A percentile compares a stretch with the other conserved stretches of the same genome.
Evolutionary conservation across 1,140 invertebrate genomes (phyloP).

Genomic region (Penaeus chinensis): DNA sequence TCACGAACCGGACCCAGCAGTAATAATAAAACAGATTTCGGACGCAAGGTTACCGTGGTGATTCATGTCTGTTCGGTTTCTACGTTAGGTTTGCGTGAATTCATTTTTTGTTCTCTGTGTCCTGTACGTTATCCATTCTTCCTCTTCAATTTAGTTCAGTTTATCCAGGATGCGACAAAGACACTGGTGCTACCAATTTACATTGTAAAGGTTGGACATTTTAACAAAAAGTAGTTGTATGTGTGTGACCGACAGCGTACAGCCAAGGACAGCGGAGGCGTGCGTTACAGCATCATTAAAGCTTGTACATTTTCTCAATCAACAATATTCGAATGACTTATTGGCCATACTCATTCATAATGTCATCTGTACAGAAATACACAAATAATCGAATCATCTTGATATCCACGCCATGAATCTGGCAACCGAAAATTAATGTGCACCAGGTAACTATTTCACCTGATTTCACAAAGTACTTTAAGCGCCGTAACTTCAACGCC

Average conservation of each 20-base stretch:
- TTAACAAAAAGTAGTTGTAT: conserved; percentile 56
- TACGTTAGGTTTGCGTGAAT: too few species aligned
- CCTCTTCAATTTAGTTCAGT: conserved; percentile 14
- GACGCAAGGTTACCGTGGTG: neutral
- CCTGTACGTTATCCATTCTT: neutral
- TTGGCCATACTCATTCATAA: neutral
- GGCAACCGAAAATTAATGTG: too few species aligned
- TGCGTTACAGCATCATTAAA: conserved; percentile 18
- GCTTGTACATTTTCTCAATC: neutral
- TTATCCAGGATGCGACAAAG: neutral
- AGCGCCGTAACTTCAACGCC: too few species aligned
- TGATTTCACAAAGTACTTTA: too few species aligned
- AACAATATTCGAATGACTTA: conserved; percentile 5
- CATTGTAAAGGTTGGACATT: conserved; percentile 49
- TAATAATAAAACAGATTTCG: neutral
- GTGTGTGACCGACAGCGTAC: conserved; percentile 53
- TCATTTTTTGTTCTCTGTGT: neutral
- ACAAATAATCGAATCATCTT: too few species aligned
- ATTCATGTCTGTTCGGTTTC: neutral
- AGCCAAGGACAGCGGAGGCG: conserved; percentile 37
- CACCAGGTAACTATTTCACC: too few species aligned
- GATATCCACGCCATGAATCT: too few species aligned
- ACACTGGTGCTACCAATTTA: too few species aligned
- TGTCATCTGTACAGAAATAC: too few species aligned
- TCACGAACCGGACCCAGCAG: conserved; percentile 22